These are phyloP conservation scores for Apodemus sylvaticus DNA, from an alignment of 2,113 vertebrate genomes.

Conservation along the genomic window DNA sequence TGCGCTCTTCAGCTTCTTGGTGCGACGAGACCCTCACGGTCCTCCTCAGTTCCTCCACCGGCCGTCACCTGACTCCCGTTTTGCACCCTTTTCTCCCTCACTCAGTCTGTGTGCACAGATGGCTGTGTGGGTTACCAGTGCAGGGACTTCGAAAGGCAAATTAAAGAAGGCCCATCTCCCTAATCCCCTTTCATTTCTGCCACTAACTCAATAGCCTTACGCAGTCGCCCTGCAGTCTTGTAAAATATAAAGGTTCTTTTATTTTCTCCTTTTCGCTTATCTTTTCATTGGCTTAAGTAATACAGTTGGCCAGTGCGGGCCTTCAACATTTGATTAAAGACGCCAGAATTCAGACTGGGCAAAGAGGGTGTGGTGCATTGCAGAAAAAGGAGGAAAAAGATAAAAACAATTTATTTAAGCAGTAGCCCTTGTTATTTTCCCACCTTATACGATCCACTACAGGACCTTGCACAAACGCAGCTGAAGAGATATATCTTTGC, in stretches of 20 bases:
- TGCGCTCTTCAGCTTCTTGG: accelerated
- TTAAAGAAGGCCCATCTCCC: not conserved
- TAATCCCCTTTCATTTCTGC: not conserved
- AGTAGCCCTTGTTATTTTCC: not conserved
- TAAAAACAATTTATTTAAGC: not conserved
- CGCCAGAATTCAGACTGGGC: not conserved
- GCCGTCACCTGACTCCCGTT: not conserved
- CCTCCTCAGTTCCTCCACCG: not conserved
- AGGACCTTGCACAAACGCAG: not conserved
- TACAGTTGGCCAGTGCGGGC: not conserved
- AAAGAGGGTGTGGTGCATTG: not conserved
- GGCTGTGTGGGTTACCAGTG: not conserved
- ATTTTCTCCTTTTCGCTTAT: not conserved
- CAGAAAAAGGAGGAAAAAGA: not conserved
- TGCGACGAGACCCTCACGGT: not conserved
- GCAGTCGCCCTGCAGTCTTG: not conserved
- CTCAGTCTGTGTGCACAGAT: not conserved
- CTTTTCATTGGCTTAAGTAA: not conserved
- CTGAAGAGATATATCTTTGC: not conserved
- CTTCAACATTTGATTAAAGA: not conserved
- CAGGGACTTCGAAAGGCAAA: not conserved
- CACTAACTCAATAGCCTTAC: not conserved
- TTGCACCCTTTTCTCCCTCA: not conserved
- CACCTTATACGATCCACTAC: not conserved
- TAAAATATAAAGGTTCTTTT: not conserved